Evolutionary conservation across 1,140 invertebrate species (phyloP).

Genomic region (Drosophila cardini): DNA sequence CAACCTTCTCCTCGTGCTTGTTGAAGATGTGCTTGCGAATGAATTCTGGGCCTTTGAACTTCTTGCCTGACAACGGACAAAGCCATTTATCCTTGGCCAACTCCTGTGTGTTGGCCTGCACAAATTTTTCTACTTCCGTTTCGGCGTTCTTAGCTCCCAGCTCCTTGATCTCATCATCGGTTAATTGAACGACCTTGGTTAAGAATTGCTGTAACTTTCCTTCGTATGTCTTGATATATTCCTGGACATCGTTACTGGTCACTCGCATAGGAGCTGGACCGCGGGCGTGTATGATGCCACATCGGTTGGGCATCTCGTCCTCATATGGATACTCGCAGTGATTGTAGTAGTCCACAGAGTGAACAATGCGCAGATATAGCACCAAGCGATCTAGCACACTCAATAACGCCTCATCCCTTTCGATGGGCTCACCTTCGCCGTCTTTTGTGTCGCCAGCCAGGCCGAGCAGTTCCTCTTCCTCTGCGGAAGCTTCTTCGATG

Average conservation of each 20-base stretch:
- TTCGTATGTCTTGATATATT: slow-evolving; percentile 93
- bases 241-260: slow-evolving; percentile 88
- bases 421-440: slow-evolving; percentile 87
- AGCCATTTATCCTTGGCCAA: slow-evolving; percentile 99
- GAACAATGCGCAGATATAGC: slow-evolving; percentile 97
- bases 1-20: slow-evolving; percentile 98
- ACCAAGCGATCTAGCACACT: slow-evolving; percentile 92
- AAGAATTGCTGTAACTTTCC: slow-evolving; percentile 95
- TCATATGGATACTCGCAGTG: slow-evolving; percentile 99
- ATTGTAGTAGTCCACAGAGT: slow-evolving; percentile 99
- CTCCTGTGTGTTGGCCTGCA: slow-evolving; percentile 97
- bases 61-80: slow-evolving; percentile 99
- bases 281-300: slow-evolving; percentile 98
- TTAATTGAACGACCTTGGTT: slow-evolving; percentile 88
- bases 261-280: slow-evolving; percentile 94
- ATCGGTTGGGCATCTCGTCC: slow-evolving; percentile 99
- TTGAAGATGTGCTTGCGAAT: slow-evolving; percentile 99
- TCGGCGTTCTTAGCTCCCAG: slow-evolving; percentile 95
- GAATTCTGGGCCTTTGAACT: slow-evolving; percentile 99
- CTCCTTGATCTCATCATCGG: slow-evolving; percentile 93
- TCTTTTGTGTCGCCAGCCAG: slow-evolving; percentile 87
- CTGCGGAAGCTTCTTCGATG: slow-evolving; percentile 98
- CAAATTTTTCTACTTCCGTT: slow-evolving; percentile 97
- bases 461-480: slow-evolving; percentile 98
- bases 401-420: slow-evolving; percentile 91